Base-by-base conservation (phyloP, 2,888 invertebrate genomes). In the Loripinus fragilis region DNA sequence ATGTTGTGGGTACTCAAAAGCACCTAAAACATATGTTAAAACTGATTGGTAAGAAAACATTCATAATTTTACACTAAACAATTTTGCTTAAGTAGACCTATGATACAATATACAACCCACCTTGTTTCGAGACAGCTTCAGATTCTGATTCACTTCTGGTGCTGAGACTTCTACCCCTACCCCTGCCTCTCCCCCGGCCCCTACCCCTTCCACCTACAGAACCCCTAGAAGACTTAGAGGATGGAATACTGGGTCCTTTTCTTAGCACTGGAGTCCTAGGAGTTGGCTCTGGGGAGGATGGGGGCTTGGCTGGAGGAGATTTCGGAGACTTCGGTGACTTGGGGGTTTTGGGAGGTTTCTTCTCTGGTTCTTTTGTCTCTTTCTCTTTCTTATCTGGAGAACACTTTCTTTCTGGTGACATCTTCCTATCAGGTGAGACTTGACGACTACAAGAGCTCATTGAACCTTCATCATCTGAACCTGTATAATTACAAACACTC, bases 121-220 rank as follows among this genome's bases (percentile, higher is more conserved):
- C 17, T 7, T 60, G 60, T 60, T 60, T 60, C 5, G 60, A 30
- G 33, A 42, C 55, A 60, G 74, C 70, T 33, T 89, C 89, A 23
- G 83, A 83, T 68, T 88, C 88, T n/a, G 87, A 87, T 75, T 88
- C 86, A 79, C 85, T 87, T 33, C 85, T 77, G 25, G 74, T 75
- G 69, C 83, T 86, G 45, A 83, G 71, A 23, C 78, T 70, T 45
- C 83, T 82, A n/a, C 86, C 81, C 30, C 86, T 74, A 20, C 86
- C 81, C 50, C 88, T 71, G 0, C 88, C 86, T 55, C 88, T 72
- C 5, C 90, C 89, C 68, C 90, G 75, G 1, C 89, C 87, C 45
- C 89, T 73, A 1, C 90, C 89, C 28, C 87, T 38, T 17, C 83
- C 83, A 15, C 75, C 74, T 30, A 78, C 73, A 17, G 81, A 75